Evolutionary conservation across 1,140 invertebrate genomes (phyloP), one percentile per base, ranked within the genome.

Genomic region (Anastrepha ludens): DNA sequence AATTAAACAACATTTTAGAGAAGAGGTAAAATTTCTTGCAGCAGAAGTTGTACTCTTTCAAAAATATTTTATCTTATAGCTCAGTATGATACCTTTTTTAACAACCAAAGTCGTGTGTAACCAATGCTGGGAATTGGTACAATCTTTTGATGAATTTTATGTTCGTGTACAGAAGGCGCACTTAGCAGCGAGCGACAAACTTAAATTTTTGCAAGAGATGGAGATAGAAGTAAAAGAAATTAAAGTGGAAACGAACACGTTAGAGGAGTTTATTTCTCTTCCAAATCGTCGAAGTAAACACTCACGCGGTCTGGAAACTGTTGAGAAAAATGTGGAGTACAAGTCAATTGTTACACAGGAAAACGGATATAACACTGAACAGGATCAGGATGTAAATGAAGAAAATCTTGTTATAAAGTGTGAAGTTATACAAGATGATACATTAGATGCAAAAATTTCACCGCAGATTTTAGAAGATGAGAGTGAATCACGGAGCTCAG

Each of bases 1-100:
- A 78, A 78, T 78, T 78, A n/a, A 78, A 50, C 44, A 78, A 78
- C 70, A 78, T 50, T 78, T 78, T n/a, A 78, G 50, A 7, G 70
- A 78, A 50, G 70, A 78, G 70, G 70, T 78, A 78, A 78, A 20
- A 7, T n/a, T 62, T 62, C 50, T 6, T 62, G 5, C 0, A 62
- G 6, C 0, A 8, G 8, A 5, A 62, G n/a, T 4, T 17, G 8
- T 15, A 15, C 60, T 17, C 1, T 62, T 62, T 62, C 15, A 15
- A 62, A 15, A 17, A 13, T 62, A 62, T 5, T 17, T 62, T 6
- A 4, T 62, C n/a, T 55, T 85, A 1, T 85, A 62, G 20, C 55
- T 85, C 20, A 60, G 11, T 17, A 60, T 59, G 29, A 29, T 85
- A 20, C 9, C 20, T 6, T 17, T n/a, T 39, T 39, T 78, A 55